phyloP scores from a whole-genome alignment of 2,888 invertebrate genomes.

The Parnassius smintheus region DNA sequence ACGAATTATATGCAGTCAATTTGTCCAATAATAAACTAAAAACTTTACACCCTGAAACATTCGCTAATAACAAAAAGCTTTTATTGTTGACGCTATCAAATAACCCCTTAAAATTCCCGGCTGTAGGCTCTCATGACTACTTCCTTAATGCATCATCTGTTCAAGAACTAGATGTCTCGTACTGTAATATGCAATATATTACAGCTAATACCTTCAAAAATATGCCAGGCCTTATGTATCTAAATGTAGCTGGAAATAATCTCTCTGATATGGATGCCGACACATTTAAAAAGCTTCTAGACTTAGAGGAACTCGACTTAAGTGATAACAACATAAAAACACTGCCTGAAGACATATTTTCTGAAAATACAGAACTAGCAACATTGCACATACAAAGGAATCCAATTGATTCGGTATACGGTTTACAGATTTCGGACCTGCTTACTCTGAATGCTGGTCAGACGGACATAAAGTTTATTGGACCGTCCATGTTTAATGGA shows the following conservation, averaged over 20 bases:
- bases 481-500: slow-evolving; percentile 83
- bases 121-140: slow-evolving; percentile 64
- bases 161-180: slow-evolving; percentile 86
- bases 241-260: slow-evolving; percentile 85
- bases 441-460: slow-evolving; percentile 85
- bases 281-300: slow-evolving; percentile 82
- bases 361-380: slow-evolving; percentile 83
- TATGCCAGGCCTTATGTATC: slow-evolving; percentile 83
- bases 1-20: slow-evolving; percentile 85
- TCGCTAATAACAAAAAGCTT: slow-evolving; percentile 84
- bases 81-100: slow-evolving; percentile 84
- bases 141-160: slow-evolving; percentile 83
- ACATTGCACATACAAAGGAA: slow-evolving; percentile 86
- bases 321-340: slow-evolving; percentile 85
- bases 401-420: slow-evolving; percentile 83
- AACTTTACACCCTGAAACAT: slow-evolving; percentile 85
- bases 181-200: slow-evolving; percentile 84
- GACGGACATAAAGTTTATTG: slow-evolving; percentile 84
- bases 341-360: slow-evolving; percentile 84
- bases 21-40: slow-evolving; percentile 85
- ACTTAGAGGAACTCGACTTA: slow-evolving; percentile 86
- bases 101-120: slow-evolving; percentile 81
- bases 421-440: slow-evolving; percentile 82
- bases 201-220: slow-evolving; percentile 83
- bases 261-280: slow-evolving; percentile 81